These are phyloP conservation scores for Marasmarcha lunaedactyla DNA, from an alignment of 2,888 invertebrate species.

Conservation along the genomic window DNA sequence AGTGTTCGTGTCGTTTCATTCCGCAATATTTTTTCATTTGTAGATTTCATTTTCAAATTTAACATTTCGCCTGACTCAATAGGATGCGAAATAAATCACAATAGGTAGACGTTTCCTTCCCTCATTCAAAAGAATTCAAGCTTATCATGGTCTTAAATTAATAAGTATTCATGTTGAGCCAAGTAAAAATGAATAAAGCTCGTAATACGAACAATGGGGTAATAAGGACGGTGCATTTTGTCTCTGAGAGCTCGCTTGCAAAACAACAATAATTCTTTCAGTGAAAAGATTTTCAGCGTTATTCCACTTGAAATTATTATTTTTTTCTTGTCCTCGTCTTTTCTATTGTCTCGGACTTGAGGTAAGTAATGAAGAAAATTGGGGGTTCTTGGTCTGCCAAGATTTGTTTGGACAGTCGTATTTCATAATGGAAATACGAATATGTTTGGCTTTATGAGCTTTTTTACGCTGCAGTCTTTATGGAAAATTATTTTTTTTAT, in stretches of 20 bases:
- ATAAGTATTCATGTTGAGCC: constrained; percentile 70
- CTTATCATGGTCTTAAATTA: constrained; percentile 69
- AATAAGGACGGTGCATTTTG: constrained; percentile 70
- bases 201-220: constrained; percentile 67
- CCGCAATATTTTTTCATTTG: not conserved
- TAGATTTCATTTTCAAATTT: constrained; percentile 15
- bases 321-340: constrained; percentile 66
- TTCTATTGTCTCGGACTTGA: constrained; percentile 67
- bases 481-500: too few species aligned
- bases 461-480: too few species aligned
- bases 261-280: constrained; percentile 70
- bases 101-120: constrained; percentile 59
- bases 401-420: constrained; percentile 60
- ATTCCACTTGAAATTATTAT: constrained; percentile 71
- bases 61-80: constrained; percentile 32
- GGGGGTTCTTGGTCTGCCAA: constrained; percentile 59
- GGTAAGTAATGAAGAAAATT: constrained; percentile 71
- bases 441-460: too few species aligned
- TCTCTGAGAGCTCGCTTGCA: constrained; percentile 67
- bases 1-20: not conserved
- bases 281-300: constrained; percentile 70
- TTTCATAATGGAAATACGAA: too few species aligned
- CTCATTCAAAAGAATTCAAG: constrained; percentile 65
- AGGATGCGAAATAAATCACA: constrained; percentile 62
- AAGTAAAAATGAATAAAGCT: constrained; percentile 70